Base-by-base conservation (phyloP, 2,113 vertebrate genomes). In the Piaya cayana region DNA sequence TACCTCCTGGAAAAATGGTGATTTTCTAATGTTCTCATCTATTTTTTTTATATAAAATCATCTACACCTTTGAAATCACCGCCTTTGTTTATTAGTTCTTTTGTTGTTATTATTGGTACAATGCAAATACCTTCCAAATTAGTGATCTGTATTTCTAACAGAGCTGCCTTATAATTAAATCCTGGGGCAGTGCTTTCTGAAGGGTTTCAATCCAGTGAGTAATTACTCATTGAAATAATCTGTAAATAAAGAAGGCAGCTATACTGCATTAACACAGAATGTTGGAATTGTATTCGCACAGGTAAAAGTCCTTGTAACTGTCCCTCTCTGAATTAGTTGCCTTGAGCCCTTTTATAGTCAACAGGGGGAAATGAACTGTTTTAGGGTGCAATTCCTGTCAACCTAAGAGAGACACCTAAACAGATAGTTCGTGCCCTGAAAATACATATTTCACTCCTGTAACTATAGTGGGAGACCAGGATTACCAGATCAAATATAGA, bases 91-190 rank as follows among this genome's bases (percentile, higher is more conserved):
- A 93, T 88, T 85, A 74, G 27, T 67, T 82, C 43, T 86, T 55
- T 80, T 82, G 60, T 76, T 91, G 22, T 34, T 95, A 17, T 76
- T 91, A 45, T 26, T 76, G 71, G 25, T 89, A 72, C 68, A 69
- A 49, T 79, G 72, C 59, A 96, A 93, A 95, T 94, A 91, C 86
- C 55, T 94, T 96, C 86, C 96, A 96, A 94, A 94, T 93, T 90
- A 96, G 45, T 72, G 53, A 95, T 96, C 56, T 2, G 3, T 42
- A 11, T 47, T 84, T 50, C 52, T 59, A 26, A 39, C 1, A 3
- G 18, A 58, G 30, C 42, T 84, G 75, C 69, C 88, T 93, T 50
- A 32, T 82, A 95, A 90, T 89, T 95, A 88, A 95, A 93, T 93
- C 88, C 76, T 74, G 58, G 22, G 64, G 52, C 50, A 30, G 11